phyloP scores from a whole-genome alignment of 92 coral and sea anemone species.

The Meandrina meandrites region DNA sequence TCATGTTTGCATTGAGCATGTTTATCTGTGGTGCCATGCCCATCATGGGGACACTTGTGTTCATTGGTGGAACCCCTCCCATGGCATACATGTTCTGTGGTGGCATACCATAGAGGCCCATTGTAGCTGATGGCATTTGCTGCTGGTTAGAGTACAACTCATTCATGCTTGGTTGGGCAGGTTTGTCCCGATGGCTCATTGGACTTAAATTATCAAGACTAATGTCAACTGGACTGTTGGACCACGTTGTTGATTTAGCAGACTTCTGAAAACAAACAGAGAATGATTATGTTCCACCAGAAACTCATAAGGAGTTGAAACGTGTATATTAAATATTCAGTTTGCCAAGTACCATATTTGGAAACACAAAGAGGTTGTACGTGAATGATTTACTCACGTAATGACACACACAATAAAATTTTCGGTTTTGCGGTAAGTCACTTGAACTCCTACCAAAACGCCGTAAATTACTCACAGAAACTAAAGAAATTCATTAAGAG shows the following conservation, averaged over 20 bases:
- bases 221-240: slow-evolving; percentile 94
- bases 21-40: slow-evolving; percentile 65
- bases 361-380: no score
- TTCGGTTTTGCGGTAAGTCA: no score
- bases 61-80: slow-evolving; percentile 47
- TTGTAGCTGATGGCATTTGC: slow-evolving; percentile 52
- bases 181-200: slow-evolving; percentile 78
- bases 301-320: no score
- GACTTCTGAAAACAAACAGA: slow-evolving; percentile 21
- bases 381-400: no score
- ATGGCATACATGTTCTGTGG: slow-evolving; percentile 51
- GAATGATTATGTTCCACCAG: not conserved
- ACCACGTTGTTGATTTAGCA: slow-evolving; percentile 88
- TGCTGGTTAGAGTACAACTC: slow-evolving; percentile 74
- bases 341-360: no score
- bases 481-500: no score
- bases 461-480: no score
- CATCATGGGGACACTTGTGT: slow-evolving; percentile 46
- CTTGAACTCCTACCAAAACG: no score
- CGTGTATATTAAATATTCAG: no score
- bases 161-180: slow-evolving; percentile 96
- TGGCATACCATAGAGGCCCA: slow-evolving; percentile 67
- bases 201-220: slow-evolving; percentile 94
- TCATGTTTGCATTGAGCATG: slow-evolving; percentile 63
- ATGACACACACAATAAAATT: no score